Conservation (phyloP, 2,797 vertebrate species). For the Leptatherina wallacei region DNA sequence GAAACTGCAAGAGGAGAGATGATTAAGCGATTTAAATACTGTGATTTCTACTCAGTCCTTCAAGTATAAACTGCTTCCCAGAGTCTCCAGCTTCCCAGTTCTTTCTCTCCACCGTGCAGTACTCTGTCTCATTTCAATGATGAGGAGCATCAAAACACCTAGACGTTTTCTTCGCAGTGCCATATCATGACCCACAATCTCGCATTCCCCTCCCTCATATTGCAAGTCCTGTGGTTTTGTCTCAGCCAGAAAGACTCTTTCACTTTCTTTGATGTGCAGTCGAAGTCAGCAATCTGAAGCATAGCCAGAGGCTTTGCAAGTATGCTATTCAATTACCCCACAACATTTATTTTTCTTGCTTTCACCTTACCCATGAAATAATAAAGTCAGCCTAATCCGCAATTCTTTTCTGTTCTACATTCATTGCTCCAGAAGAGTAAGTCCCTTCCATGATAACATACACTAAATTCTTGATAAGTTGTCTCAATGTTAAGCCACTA, state of each 20-base stretch:
- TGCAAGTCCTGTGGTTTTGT: slow-evolving; percentile 24
- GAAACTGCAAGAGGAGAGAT: slow-evolving; percentile 20
- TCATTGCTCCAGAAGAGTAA: slow-evolving; percentile 32
- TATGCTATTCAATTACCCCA: slow-evolving; percentile 41
- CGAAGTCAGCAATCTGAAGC: slow-evolving; percentile 21
- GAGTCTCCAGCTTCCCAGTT: slow-evolving; percentile 30
- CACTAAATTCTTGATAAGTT: slow-evolving; percentile 27
- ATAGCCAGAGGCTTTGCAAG: slow-evolving; percentile 56
- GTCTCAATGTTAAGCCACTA: slow-evolving; percentile 11
- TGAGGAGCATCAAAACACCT: slow-evolving; percentile 33
- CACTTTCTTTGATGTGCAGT: slow-evolving; percentile 38
- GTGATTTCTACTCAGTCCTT: slow-evolving; percentile 36
- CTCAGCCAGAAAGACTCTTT: slow-evolving; percentile 29
- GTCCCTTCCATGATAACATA: slow-evolving; percentile 42
- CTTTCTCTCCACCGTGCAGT: background rate
- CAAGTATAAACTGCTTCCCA: slow-evolving; percentile 31
- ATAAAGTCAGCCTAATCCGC: slow-evolving; percentile 38
- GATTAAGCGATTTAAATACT: slow-evolving; percentile 18
- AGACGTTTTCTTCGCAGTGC: slow-evolving; percentile 25
- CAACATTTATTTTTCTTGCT: slow-evolving; percentile 46
- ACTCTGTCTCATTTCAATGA: slow-evolving; percentile 23
- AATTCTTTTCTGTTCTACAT: slow-evolving; percentile 32
- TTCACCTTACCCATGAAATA: slow-evolving; percentile 47
- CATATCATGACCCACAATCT: slow-evolving; percentile 26
- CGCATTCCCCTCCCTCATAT: slow-evolving; percentile 30